phyloP scores from a whole-genome alignment of 2,797 vertebrate species.

The Sylvia borin region DNA sequence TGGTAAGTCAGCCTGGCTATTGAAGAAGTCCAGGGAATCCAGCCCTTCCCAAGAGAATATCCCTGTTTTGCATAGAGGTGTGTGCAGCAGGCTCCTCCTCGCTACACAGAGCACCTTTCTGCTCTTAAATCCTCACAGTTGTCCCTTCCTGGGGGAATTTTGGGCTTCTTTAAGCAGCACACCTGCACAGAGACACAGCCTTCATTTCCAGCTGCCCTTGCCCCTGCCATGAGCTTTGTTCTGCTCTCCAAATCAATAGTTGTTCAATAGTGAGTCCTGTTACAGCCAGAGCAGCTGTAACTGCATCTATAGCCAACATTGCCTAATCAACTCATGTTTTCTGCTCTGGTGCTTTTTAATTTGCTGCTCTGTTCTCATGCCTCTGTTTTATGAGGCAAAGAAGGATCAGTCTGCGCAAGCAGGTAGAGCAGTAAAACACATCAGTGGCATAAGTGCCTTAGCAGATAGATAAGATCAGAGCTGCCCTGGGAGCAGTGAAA shows the following conservation, averaged over 20 bases:
- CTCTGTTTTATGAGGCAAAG: constrained; percentile 12
- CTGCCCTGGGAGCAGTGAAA: not conserved
- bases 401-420: not conserved
- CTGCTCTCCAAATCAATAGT: constrained; percentile 27
- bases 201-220: constrained; percentile 13
- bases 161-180: not conserved
- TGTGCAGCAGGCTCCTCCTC: not conserved
- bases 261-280: not conserved
- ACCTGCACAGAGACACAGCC: not conserved
- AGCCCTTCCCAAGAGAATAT: not conserved
- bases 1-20: constrained; percentile 77
- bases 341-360: constrained; percentile 66
- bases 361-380: constrained; percentile 32
- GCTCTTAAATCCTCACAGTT: not conserved
- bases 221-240: not conserved
- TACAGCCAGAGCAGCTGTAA: not conserved
- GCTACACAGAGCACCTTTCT: not conserved
- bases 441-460: not conserved
- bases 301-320: not conserved
- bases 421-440: not conserved
- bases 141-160: not conserved
- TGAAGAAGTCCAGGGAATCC: not conserved
- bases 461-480: constrained; percentile 25
- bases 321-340: constrained; percentile 27
- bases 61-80: not conserved